Percentiles rank a stretch among this genome's conserved stretches.
These are phyloP conservation scores for Epinephelus fuscoguttatus DNA, from an alignment of 2,113 vertebrate species.

Conservation along the genomic window DNA sequence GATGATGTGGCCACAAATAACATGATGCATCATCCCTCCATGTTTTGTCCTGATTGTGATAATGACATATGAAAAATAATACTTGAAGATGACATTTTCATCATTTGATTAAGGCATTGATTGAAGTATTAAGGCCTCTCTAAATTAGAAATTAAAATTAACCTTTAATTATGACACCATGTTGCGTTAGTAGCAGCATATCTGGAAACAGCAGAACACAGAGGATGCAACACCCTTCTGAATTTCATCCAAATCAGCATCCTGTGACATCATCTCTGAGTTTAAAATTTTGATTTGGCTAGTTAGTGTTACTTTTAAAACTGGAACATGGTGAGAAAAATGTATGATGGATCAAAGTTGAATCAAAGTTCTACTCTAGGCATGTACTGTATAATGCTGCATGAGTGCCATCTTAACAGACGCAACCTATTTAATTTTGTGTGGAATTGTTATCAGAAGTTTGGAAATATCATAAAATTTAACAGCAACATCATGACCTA, in stretches of 20 bases:
- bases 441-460: no score
- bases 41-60: background rate
- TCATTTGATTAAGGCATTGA: constrained; percentile 17
- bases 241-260: background rate
- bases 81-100: background rate
- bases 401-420: background rate
- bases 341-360: background rate
- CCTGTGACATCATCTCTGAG: background rate
- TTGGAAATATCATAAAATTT: no score
- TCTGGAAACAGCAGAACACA: background rate
- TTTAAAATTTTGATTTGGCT: background rate
- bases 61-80: background rate
- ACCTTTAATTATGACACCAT: constrained; percentile 32
- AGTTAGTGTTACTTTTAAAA: constrained; percentile 9
- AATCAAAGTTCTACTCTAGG: background rate
- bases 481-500: background rate
- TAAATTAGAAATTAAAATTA: constrained; percentile 35
- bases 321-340: background rate
- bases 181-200: background rate
- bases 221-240: background rate
- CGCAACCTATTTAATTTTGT: background rate
- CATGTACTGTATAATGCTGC: no score
- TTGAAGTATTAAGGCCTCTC: background rate
- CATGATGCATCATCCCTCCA: background rate
- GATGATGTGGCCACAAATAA: background rate